These are phyloP conservation scores for Hylomyscus alleni DNA, from an alignment of 2,797 vertebrate species.

Conservation along the genomic window DNA sequence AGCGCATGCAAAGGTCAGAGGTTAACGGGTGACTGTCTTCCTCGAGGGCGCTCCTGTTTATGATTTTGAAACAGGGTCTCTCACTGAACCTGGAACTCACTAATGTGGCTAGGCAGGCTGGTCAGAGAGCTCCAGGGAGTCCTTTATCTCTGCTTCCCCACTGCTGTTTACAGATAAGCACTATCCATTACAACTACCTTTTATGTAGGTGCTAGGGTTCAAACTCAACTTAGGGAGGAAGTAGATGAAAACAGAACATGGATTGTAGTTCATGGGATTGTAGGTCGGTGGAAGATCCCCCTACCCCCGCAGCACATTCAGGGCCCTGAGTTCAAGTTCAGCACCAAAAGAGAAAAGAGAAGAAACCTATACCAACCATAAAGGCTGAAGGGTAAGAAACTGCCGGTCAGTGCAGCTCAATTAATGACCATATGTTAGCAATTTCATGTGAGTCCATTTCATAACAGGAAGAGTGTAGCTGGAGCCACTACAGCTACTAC, in stretches of 20 bases:
- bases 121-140: neutral
- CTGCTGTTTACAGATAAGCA: neutral
- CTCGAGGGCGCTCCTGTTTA: neutral
- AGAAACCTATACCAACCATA: neutral
- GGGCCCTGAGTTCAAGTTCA: neutral
- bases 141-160: neutral
- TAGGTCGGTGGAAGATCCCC: neutral
- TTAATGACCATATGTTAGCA: neutral
- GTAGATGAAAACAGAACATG: neutral
- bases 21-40: neutral
- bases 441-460: neutral
- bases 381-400: neutral
- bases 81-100: neutral
- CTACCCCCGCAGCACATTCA: too few relatives aligned
- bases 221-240: neutral
- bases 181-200: neutral
- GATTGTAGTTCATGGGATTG: neutral
- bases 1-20: too few relatives aligned
- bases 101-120: neutral
- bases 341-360: neutral
- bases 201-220: neutral
- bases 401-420: neutral
- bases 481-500: neutral
- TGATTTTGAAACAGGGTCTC: neutral
- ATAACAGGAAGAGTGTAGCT: neutral